phyloP scores from a whole-genome alignment of 1,140 invertebrate genomes.

The Holcopasites calliopsidis region DNA sequence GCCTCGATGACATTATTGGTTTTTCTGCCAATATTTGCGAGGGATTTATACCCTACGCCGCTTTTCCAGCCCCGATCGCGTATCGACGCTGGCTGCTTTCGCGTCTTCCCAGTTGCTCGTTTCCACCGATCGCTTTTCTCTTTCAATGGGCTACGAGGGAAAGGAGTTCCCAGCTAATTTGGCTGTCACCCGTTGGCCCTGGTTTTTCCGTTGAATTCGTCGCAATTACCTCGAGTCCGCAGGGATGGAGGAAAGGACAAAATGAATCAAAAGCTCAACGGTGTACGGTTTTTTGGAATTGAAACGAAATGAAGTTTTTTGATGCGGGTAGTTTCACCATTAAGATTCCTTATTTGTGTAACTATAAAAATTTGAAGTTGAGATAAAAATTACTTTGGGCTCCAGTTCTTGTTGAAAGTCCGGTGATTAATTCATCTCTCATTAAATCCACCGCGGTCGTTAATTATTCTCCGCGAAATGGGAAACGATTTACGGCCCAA shows the following conservation, averaged over 20 bases:
- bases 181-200: not conserved
- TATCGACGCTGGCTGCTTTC: not conserved
- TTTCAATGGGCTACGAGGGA: too few species aligned
- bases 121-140: not conserved
- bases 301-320: too few species aligned
- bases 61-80: not conserved
- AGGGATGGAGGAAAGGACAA: not conserved
- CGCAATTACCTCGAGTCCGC: not conserved
- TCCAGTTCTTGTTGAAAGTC: not conserved
- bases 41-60: conserved; percentile 21
- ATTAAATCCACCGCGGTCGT: conserved; percentile 6
- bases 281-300: too few species aligned
- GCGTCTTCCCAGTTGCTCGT: not conserved
- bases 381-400: not conserved
- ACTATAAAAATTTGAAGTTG: not conserved
- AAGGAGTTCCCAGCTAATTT: not conserved
- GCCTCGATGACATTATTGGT: conserved; percentile 47
- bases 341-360: too few species aligned
- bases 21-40: conserved; percentile 48
- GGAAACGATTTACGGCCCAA: conserved; percentile 11
- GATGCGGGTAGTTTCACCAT: too few species aligned
- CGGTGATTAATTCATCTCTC: conserved; percentile 22
- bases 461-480: not conserved
- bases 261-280: not conserved
- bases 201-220: not conserved